Conservation (phyloP, 2,113 vertebrate genomes). For the Neomonachus schauinslandi region DNA sequence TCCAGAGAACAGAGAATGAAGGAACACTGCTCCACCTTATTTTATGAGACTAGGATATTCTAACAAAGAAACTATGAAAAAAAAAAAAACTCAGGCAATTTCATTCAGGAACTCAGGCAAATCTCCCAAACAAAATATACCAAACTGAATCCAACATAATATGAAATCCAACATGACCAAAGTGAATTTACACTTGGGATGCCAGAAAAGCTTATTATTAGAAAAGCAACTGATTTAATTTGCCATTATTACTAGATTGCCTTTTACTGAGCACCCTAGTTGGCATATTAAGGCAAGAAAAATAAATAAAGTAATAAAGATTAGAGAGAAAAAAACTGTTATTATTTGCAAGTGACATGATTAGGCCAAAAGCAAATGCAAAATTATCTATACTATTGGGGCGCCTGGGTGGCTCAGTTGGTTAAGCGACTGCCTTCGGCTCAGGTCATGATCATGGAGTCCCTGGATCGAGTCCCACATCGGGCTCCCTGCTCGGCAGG, state of each 20-base stretch:
- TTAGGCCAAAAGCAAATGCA: neutral
- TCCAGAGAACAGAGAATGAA: neutral
- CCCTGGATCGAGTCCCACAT: too few relatives aligned
- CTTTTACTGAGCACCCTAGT: neutral
- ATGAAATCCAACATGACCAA: neutral
- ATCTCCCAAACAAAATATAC: neutral
- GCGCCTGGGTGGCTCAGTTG: too few relatives aligned
- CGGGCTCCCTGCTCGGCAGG: too few relatives aligned
- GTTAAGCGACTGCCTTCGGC: too few relatives aligned
- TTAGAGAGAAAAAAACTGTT: neutral
- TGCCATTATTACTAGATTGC: neutral
- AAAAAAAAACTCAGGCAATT: neutral
- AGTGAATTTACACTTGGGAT: neutral
- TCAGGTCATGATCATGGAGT: too few relatives aligned
- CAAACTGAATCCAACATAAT: neutral
- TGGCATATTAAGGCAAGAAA: neutral
- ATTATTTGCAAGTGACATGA: neutral
- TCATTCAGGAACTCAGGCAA: neutral
- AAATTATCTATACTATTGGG: neutral
- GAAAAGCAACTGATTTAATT: neutral
- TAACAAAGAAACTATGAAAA: neutral
- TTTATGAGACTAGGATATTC: neutral
- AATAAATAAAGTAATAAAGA: neutral
- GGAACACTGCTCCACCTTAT: neutral
- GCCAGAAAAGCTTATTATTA: neutral